A percentile compares a stretch with the other conserved stretches of the same genome.
phyloP scores from a whole-genome alignment of 2,113 vertebrate species.

The Copsychus sechellarum region DNA sequence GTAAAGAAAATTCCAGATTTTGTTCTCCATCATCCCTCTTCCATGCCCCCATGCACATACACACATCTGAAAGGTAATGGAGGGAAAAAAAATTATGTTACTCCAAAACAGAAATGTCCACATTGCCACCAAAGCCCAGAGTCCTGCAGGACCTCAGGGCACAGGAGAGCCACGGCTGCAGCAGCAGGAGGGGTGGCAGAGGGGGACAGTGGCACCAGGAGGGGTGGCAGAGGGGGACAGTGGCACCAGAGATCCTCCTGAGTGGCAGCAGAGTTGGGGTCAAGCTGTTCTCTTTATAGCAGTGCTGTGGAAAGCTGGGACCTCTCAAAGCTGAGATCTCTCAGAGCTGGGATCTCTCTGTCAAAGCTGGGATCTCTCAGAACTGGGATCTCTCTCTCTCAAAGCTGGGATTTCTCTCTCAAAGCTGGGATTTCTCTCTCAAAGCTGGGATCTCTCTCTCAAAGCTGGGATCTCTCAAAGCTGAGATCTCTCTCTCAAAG shows the following conservation, averaged over 20 bases:
- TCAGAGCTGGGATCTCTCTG: no score
- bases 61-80: background rate
- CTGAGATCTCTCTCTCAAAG: no score
- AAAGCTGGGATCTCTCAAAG: no score
- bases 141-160: background rate
- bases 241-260: background rate
- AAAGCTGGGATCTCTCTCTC: no score
- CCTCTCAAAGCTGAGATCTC: background rate
- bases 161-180: background rate
- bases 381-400: no score
- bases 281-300: no score
- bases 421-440: no score
- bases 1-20: background rate
- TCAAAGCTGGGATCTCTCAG: no score
- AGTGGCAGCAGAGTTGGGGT: accelerated
- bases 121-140: background rate
- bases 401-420: no score
- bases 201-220: background rate
- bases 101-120: background rate
- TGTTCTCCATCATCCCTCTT: background rate
- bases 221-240: background rate
- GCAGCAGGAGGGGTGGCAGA: background rate
- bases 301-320: background rate
- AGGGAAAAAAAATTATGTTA: background rate
- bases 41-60: background rate